Evolutionary conservation across 2,888 invertebrate genomes (phyloP).

Genomic region (Synergus japonicus): DNA sequence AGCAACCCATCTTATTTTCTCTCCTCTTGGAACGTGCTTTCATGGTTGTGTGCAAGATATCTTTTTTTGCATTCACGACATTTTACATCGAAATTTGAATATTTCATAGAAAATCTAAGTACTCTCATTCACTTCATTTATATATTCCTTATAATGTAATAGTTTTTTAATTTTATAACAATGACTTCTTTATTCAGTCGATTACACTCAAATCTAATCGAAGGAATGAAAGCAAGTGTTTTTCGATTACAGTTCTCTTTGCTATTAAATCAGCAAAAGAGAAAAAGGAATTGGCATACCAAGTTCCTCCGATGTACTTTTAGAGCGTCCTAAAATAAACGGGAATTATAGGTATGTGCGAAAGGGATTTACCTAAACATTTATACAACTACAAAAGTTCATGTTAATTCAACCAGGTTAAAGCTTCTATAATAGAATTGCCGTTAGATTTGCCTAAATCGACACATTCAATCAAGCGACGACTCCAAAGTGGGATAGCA

Average conservation of each 20-base stretch:
- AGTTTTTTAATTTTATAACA: neutral
- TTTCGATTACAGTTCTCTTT: neutral
- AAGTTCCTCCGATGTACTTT: neutral
- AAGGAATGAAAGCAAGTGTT: constrained; percentile 15
- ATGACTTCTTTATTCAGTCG: neutral
- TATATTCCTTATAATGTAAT: neutral
- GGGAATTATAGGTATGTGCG: neutral
- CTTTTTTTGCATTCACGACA: neutral
- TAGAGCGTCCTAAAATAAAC: constrained; percentile 19
- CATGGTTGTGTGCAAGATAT: constrained; percentile 1
- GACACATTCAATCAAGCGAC: constrained; percentile 39
- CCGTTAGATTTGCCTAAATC: constrained; percentile 36
- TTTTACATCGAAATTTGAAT: neutral
- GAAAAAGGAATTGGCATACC: neutral
- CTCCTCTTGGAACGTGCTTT: constrained; percentile 11
- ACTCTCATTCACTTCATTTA: neutral
- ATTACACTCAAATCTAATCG: neutral
- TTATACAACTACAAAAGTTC: constrained; percentile 19
- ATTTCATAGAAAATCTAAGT: neutral
- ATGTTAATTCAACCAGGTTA: constrained; percentile 32
- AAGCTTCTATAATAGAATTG: constrained; percentile 27
- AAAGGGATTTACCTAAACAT: constrained; percentile 7
- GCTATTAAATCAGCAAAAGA: constrained; percentile 11
- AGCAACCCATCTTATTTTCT: constrained; percentile 18
- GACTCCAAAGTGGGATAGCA: constrained; percentile 3